Conservation (phyloP, 2,113 vertebrate species). For the Pangasianodon hypophthalmus region DNA sequence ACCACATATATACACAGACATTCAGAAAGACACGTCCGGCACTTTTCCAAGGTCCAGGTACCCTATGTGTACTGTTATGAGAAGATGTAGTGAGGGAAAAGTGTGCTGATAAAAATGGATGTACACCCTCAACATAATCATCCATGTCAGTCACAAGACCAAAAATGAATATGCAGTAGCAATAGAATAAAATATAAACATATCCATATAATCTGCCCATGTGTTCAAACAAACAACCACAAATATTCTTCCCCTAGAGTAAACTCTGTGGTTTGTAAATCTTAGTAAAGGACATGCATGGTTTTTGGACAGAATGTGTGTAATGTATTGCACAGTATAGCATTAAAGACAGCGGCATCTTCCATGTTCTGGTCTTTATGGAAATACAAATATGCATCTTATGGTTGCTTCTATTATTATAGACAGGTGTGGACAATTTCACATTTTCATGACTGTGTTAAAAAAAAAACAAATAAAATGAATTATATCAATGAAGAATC, state of each 20-base stretch:
- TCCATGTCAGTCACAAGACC: neutral
- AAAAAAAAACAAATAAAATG: neutral
- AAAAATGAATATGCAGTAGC: neutral
- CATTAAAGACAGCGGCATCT: slow-evolving; percentile 32
- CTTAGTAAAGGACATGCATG: neutral
- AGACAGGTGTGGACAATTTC: neutral
- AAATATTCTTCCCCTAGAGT: slow-evolving; percentile 3
- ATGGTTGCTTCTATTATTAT: neutral
- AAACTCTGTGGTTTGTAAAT: slow-evolving; percentile 1
- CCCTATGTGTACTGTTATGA: slow-evolving; percentile 29
- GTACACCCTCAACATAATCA: neutral
- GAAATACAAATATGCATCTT: neutral
- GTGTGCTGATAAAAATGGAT: neutral
- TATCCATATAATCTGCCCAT: neutral
- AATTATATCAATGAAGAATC: neutral
- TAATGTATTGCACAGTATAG: neutral
- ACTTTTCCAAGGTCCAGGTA: slow-evolving; percentile 49
- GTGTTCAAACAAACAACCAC: neutral
- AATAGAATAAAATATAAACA: neutral
- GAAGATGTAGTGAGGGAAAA: neutral
- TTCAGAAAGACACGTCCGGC: slow-evolving; percentile 56
- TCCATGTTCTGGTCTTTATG: neutral
- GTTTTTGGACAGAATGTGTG: neutral
- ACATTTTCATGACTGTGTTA: neutral
- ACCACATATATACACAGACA: slow-evolving; percentile 43